These are phyloP conservation scores for Tautogolabrus adspersus DNA, from an alignment of 2,113 vertebrate genomes.

Conservation along the genomic window DNA sequence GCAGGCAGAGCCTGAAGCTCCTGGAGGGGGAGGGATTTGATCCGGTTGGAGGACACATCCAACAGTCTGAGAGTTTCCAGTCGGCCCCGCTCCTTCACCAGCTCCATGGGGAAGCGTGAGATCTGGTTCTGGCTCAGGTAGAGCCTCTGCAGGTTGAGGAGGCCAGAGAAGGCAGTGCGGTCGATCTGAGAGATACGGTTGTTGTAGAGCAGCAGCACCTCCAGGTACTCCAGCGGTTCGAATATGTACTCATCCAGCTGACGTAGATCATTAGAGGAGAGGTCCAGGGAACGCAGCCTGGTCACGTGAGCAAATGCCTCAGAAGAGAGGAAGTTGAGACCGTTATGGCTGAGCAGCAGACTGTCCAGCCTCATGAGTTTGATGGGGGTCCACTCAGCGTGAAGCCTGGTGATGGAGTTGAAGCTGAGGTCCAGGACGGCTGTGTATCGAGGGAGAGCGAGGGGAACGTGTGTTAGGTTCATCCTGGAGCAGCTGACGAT, in stretches of 20 bases:
- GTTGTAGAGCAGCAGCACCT: conserved; percentile 94
- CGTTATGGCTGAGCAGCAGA: conserved; percentile 91
- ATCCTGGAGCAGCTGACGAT: conserved; percentile 93
- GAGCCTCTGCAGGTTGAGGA: conserved; percentile 88
- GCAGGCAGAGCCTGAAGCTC: conserved; percentile 90
- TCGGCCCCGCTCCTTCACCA: conserved; percentile 87
- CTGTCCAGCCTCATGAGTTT: conserved; percentile 86
- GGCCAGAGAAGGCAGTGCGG: conserved; percentile 88
- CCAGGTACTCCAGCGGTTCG: conserved; percentile 86
- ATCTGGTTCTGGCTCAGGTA: conserved; percentile 95
- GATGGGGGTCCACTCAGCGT: conserved; percentile 87
- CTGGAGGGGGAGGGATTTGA: conserved; percentile 84
- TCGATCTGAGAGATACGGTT: conserved; percentile 91
- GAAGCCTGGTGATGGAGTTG: conserved; percentile 87
- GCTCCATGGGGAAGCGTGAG: conserved; percentile 92
- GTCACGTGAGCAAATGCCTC: conserved; percentile 90
- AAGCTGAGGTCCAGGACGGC: conserved; percentile 93
- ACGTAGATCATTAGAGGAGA: conserved; percentile 90
- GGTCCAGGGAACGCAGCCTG: conserved; percentile 89
- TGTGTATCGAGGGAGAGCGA: conserved; percentile 84
- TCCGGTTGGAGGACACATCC: conserved; percentile 92
- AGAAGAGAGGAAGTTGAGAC: conserved; percentile 90
- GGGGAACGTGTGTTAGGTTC: conserved; percentile 84
- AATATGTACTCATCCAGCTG: conserved; percentile 91
- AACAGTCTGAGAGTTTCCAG: conserved; percentile 86